Evolutionary conservation across 2,113 vertebrate species (phyloP).

Genomic region (Acrocephalus kingi): DNA sequence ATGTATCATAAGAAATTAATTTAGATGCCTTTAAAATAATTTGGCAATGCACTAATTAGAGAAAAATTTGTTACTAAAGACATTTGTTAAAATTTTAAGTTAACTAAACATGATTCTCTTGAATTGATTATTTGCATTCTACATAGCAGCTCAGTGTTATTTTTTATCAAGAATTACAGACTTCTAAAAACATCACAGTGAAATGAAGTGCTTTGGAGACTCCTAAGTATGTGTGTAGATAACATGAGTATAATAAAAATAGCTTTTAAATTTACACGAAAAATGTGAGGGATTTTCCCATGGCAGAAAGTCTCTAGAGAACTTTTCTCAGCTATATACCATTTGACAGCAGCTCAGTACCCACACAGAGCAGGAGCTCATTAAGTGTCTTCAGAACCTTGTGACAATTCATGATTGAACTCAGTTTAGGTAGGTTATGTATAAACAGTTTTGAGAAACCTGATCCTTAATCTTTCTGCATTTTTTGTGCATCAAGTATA

Average conservation of each 20-base stretch:
- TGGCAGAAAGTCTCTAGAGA: background rate
- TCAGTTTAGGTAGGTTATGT: background rate
- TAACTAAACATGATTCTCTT: background rate
- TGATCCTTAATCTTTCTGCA: background rate
- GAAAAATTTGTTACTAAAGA: background rate
- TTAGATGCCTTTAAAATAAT: constrained; percentile 26
- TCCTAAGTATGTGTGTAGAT: background rate
- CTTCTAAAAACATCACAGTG: background rate
- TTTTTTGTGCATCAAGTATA: background rate
- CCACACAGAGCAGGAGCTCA: background rate
- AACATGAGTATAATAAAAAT: background rate
- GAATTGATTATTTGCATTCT: background rate
- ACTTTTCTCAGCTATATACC: background rate
- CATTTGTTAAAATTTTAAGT: background rate
- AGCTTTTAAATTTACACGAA: background rate
- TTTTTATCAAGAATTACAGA: background rate
- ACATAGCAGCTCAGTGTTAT: background rate
- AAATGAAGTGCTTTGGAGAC: background rate
- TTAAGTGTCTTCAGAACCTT: background rate
- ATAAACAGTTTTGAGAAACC: background rate
- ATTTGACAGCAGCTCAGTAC: background rate
- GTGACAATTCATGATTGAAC: background rate
- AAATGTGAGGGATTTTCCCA: background rate
- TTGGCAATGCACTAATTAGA: constrained; percentile 8
- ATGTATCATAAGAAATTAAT: constrained; percentile 23